Evolutionary conservation across 2,888 invertebrate species (phyloP).

Genomic region (Pseudanteris insignis): DNA sequence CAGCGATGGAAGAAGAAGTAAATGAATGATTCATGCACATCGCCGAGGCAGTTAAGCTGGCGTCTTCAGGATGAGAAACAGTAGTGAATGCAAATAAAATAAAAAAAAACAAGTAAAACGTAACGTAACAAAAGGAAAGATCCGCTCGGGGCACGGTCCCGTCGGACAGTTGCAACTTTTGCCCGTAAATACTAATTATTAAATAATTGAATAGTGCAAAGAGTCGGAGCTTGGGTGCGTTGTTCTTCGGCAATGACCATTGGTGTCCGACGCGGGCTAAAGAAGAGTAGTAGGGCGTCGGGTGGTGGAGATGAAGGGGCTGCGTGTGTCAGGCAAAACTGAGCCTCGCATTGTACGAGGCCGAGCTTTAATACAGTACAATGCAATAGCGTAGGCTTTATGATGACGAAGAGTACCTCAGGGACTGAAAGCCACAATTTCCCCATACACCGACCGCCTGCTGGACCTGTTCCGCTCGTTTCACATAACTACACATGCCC

Average conservation of each 20-base stretch:
- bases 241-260: constrained; percentile 47
- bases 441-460: constrained; percentile 52
- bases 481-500: constrained; percentile 3
- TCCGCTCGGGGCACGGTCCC: constrained; percentile 8
- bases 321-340: constrained; percentile 27
- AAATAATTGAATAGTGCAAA: constrained; percentile 52
- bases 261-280: constrained; percentile 44
- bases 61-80: constrained; percentile 35
- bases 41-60: constrained; percentile 26
- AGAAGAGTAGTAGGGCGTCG: too few relatives aligned
- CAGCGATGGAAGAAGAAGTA: constrained; percentile 2
- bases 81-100: neutral
- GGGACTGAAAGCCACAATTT: constrained; percentile 65
- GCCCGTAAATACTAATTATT: constrained; percentile 64
- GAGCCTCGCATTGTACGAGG: constrained; percentile 52
- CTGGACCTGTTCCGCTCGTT: constrained; percentile 58
- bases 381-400: constrained; percentile 63
- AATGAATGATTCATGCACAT: constrained; percentile 30
- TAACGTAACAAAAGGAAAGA: constrained; percentile 12
- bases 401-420: constrained; percentile 66
- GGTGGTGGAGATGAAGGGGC: constrained; percentile 41
- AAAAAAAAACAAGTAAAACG: too few relatives aligned
- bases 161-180: constrained; percentile 55
- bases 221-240: constrained; percentile 39
- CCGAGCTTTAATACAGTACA: constrained; percentile 63